Base-by-base conservation (phyloP, 2,113 vertebrate species). In the Ochotona princeps region DNA sequence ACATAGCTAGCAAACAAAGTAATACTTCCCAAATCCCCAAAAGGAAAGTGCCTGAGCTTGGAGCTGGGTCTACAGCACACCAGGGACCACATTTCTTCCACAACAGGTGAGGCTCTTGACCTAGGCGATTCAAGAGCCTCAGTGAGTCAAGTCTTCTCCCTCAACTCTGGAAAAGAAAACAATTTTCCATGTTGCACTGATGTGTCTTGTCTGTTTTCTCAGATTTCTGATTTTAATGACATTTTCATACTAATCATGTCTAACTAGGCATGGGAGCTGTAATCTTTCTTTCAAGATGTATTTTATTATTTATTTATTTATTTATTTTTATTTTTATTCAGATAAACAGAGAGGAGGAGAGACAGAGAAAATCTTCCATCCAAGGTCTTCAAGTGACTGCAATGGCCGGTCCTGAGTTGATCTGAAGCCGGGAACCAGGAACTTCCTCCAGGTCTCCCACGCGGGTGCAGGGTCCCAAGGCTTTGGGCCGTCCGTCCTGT, bases 21-120 rank as follows among this genome's bases (percentile, higher is more conserved):
- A 60, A 20, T 18, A 57, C 54, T 18, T 18, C 18, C 54, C 14
- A 44, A 44, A 44, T 57, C 54, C 54, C 1, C 54, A 57, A 54
- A 1, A 0, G 72, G 87, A 0, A 49, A 66, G 44, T 75, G n/a
- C 10, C 66, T 4, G 25, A 0, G 47, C 32, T 89, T 18, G 49
- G 73, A 38, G 2, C 0, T 26, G 75, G 72, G 0, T 54, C 3
- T 38, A 11, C 0, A 47, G 44, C 1, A 67, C 47, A 1, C 7
- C 38, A 60, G 70, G 87, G 18, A 70, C 5, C 30, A 44, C 0
- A 17, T 66, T 80, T 8, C 73, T 93, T 90, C 12, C 2, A 15
- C 8, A 0, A 65, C 90, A 47, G 17, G 32, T 2, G 70, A 61
- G 92, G 2, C 4, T 35, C 26, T 63, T n/a, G 11, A 63, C 15